Evolutionary conservation across 2,113 vertebrate genomes (phyloP), one percentile per base, ranked within the genome.

Genomic region (Gasterosteus aculeatus): DNA sequence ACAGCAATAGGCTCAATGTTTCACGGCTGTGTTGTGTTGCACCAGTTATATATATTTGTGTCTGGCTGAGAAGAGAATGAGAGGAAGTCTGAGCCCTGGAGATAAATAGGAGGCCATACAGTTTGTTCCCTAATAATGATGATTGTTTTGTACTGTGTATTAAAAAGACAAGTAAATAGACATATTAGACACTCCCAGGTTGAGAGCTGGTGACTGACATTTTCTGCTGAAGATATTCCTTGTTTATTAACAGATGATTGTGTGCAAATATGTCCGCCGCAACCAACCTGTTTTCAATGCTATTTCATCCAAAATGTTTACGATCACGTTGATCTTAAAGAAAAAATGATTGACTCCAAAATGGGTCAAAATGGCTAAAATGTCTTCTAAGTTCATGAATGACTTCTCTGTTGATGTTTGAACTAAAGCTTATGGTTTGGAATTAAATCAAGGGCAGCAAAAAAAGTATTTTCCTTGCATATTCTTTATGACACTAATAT

Each of bases 1-100:
- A 66, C 39, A 58, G 54, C 5, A 61, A 7, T 16, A 35, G 42
- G 10, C 29, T 19, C 11, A 7, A 1, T 46, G 18, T 29, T 59
- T 5, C n/a, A 6, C 5, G 26, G 68, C 26, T 33, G 16, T 10
- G n/a, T 39, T 18, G 16, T 22, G 3, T 62, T 15, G n/a, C 12
- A 46, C 16, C 51, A 57, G 51, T 47, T 66, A 14, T 49, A 33
- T 29, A 14, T 49, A 31, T 26, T 49, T 67, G 14, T 41, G 4
- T 49, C 31, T 29, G 56, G 10, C 41, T 47, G 46, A 46, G 46
- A 33, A 60, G 11, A 5, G 29, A 49, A 22, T n/a, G 22, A 69
- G 57, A 58, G 51, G 61, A 65, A 57, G 41, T 58, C 31, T 66
- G 35, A 75, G 29, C 3, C 47, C 41, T 75, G 41, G 53, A 59